These are phyloP conservation scores for Brachyptera risi DNA, from an alignment of 2,888 invertebrate genomes.

Conservation along the genomic window DNA sequence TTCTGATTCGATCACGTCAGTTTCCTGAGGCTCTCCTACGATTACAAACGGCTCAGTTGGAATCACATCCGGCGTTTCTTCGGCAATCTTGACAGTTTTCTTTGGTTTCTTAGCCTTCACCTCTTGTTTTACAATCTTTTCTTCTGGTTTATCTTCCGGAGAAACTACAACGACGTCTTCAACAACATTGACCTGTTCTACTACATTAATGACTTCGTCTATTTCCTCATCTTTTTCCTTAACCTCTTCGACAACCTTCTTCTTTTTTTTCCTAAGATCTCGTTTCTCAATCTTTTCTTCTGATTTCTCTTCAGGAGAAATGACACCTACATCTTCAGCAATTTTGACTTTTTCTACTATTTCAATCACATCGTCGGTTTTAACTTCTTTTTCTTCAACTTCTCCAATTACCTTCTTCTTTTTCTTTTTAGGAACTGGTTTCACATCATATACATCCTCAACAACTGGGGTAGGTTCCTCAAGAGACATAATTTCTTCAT, in stretches of 20 bases:
- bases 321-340: not conserved
- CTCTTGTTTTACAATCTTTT: slow-evolving; percentile 17
- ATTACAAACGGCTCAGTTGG: not conserved
- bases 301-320: no score
- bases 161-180: slow-evolving; percentile 35
- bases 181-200: not conserved
- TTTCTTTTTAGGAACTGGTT: not conserved
- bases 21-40: slow-evolving; percentile 20
- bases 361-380: slow-evolving; percentile 28
- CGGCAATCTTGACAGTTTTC: slow-evolving; percentile 32
- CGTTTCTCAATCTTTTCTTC: slow-evolving; percentile 30
- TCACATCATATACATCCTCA: slow-evolving; percentile 26
- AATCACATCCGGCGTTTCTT: slow-evolving; percentile 9
- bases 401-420: slow-evolving; percentile 1
- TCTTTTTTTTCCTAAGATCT: slow-evolving; percentile 25
- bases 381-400: slow-evolving; percentile 5
- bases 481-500: slow-evolving; percentile 35
- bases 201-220: not conserved
- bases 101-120: slow-evolving; percentile 41
- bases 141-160: not conserved
- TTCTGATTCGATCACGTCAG: slow-evolving; percentile 32
- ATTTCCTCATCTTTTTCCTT: not conserved
- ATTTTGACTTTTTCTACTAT: slow-evolving; percentile 25
- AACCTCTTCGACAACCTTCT: slow-evolving; percentile 10
- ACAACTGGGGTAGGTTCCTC: slow-evolving; percentile 32